Percentiles rank a stretch among this genome's conserved stretches.
Conservation (phyloP, 2,113 vertebrate species). For the Prochilodus magdalenae region DNA sequence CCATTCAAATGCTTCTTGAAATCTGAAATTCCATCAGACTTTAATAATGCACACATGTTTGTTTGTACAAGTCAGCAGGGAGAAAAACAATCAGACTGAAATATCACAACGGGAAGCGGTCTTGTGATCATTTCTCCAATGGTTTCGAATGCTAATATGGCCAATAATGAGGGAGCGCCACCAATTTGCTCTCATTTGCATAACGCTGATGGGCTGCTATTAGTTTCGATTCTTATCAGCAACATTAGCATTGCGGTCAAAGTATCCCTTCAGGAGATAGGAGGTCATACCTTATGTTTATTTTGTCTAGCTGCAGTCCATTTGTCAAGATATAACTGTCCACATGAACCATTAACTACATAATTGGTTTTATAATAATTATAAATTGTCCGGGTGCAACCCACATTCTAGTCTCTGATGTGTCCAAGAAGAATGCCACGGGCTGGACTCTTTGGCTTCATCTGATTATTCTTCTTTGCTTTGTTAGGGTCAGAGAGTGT, state of each 20-base stretch:
- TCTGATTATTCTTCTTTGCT: neutral
- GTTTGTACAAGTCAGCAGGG: slow-evolving; percentile 33
- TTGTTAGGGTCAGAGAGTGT: neutral
- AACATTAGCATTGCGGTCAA: neutral
- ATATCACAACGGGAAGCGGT: neutral
- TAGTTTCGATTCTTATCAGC: neutral
- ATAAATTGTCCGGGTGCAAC: neutral
- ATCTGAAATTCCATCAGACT: slow-evolving; percentile 43
- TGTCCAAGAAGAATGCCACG: neutral
- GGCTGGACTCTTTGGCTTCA: neutral
- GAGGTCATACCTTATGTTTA: neutral
- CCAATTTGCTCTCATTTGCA: slow-evolving; percentile 1
- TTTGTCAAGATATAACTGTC: neutral
- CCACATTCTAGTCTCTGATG: neutral
- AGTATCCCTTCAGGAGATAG: neutral
- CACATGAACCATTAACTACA: neutral
- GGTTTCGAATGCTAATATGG: neutral
- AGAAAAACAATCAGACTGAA: neutral
- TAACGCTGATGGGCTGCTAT: neutral
- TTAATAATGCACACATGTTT: slow-evolving; percentile 32
- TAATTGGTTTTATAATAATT: neutral
- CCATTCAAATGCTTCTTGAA: slow-evolving; percentile 13
- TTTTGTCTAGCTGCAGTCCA: neutral
- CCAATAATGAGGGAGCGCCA: neutral
- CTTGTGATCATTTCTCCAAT: slow-evolving; percentile 8